Percentiles rank a stretch among this genome's conserved stretches.
Evolutionary conservation across 1,140 invertebrate species (phyloP).

Genomic region (Aporrectodea caliginosa): DNA sequence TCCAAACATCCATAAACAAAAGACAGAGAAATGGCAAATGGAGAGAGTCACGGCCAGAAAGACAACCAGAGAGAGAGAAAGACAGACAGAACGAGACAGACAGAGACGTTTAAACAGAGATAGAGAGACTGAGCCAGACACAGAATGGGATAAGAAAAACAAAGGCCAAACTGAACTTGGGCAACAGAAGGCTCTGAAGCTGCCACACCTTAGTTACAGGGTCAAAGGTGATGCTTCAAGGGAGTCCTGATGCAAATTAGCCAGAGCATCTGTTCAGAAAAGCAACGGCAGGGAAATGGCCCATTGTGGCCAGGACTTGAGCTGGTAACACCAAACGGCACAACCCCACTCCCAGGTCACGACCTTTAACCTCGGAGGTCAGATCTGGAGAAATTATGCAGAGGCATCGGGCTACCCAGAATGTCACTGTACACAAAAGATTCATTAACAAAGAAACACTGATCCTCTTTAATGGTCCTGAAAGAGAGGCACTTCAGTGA

Average conservation of each 20-base stretch:
- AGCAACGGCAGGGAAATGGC: background rate
- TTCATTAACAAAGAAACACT: background rate
- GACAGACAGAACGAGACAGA: background rate
- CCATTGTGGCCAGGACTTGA: too few species aligned
- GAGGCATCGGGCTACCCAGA: background rate
- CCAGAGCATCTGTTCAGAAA: background rate
- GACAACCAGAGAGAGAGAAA: background rate
- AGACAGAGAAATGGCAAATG: too few species aligned
- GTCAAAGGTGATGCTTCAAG: background rate
- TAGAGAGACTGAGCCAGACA: background rate
- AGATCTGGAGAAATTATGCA: background rate
- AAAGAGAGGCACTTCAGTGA: too few species aligned
- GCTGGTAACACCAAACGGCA: too few species aligned
- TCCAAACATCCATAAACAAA: too few species aligned
- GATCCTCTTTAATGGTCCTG: too few species aligned
- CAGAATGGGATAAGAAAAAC: background rate
- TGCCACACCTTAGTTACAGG: background rate
- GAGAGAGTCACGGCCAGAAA: too few species aligned
- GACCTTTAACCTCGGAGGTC: background rate
- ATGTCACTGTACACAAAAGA: background rate
- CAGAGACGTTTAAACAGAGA: background rate
- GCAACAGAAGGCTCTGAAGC: background rate
- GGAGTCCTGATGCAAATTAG: background rate
- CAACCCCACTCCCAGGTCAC: background rate
- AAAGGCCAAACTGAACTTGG: background rate